Percentiles rank a stretch among this genome's conserved stretches.
Conservation (phyloP, 1,140 invertebrate genomes). For the Trichoplusia ni region DNA sequence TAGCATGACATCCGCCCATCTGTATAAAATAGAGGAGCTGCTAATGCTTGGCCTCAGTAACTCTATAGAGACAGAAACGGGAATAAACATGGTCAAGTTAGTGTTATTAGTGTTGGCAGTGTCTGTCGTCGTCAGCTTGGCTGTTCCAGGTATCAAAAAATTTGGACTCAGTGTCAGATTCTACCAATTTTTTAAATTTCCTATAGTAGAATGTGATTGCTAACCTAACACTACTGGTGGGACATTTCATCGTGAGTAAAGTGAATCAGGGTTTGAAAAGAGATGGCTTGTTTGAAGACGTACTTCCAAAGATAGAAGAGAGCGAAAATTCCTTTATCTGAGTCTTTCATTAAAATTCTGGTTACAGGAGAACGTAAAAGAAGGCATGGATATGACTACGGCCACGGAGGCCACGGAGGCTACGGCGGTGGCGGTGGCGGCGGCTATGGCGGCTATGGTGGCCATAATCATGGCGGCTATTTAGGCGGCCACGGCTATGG, state of each 20-base stretch:
- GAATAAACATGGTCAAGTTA: conserved; percentile 21
- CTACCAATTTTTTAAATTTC: not conserved
- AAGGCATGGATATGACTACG: conserved; percentile 19
- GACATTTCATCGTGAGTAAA: not conserved
- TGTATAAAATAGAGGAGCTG: conserved; percentile 21
- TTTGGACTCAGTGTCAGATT: not conserved
- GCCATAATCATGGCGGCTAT: no score
- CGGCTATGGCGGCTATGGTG: not conserved
- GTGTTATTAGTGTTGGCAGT: not conserved
- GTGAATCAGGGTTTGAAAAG: not conserved
- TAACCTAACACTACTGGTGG: not conserved
- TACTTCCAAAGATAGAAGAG: no score
- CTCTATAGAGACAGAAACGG: not conserved
- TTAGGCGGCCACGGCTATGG: conserved; percentile 6
- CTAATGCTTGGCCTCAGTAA: not conserved
- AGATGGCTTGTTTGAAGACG: not conserved
- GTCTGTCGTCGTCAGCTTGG: not conserved
- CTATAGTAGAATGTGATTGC: not conserved
- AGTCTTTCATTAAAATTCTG: not conserved
- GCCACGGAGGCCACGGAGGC: conserved; percentile 16
- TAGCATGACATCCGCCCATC: not conserved
- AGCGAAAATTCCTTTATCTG: not conserved
- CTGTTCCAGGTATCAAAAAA: conserved; percentile 14
- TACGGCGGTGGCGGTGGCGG: not conserved
- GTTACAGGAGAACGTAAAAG: not conserved